Evolutionary conservation across 2,113 vertebrate species (phyloP).

Genomic region (Cryptotis parvus): DNA sequence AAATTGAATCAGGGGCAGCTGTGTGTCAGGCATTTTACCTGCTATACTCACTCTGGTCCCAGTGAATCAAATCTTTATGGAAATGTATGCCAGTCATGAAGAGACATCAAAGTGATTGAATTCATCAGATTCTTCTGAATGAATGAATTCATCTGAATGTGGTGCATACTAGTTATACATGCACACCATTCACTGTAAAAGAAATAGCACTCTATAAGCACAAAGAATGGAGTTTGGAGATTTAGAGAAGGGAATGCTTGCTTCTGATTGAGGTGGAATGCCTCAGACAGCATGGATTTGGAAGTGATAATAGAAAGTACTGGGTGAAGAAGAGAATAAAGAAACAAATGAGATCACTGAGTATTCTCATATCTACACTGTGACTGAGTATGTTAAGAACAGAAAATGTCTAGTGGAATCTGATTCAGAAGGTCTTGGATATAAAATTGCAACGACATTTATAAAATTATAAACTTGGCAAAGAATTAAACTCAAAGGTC

Average conservation of each 20-base stretch:
- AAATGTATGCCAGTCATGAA: neutral
- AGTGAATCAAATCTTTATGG: conserved; percentile 17
- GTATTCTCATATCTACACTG: neutral
- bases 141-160: neutral
- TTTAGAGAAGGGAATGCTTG: neutral
- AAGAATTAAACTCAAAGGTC: neutral
- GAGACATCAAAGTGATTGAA: neutral
- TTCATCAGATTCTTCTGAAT: neutral
- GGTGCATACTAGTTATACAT: neutral
- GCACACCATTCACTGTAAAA: neutral
- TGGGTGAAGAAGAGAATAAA: neutral
- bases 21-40: no score
- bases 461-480: no score
- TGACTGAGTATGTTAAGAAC: neutral
- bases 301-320: neutral
- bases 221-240: neutral
- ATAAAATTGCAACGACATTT: neutral
- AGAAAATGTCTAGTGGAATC: neutral
- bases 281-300: neutral
- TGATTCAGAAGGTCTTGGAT: neutral
- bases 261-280: neutral
- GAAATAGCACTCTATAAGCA: neutral
- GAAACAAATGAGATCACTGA: neutral
- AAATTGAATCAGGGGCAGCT: no score
- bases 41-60: neutral